Base-by-base conservation (phyloP, 2,888 invertebrate species). In the Stenoptilia bipunctidactyla region DNA sequence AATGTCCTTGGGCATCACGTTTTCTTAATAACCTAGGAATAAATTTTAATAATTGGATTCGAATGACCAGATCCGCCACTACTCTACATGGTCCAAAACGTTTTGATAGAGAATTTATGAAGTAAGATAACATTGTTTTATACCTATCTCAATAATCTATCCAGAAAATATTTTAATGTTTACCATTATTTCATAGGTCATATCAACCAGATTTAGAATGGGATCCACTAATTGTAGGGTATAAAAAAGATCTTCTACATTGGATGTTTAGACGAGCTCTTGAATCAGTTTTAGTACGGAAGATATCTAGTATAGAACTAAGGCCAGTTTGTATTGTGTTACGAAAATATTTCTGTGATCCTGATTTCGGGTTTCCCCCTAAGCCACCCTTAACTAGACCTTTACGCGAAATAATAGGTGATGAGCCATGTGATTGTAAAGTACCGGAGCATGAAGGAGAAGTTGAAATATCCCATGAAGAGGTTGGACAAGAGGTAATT, bases 261-360 rank as follows among this genome's bases (percentile, higher is more conserved):
- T 79, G 79, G 79, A 82, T 83, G 82, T 80, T 83, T 38, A 58
- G 73, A 40, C 62, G 70, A 53, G 75, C 82, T 0, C 53, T 83
- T 0, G 69, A 77, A 36, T 58, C 65, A 0, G 40, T 61, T 1
- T 50, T 83, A 0, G 39, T 36, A 0, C 76, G 63, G 42, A 58
- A 50, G n/a, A 48, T 82, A 0, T 15, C 34, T 1, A 15, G 43
- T 0, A 0, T 34, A 0, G 82, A 82, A 2, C 67, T 45, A 37
- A 46, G 44, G 1, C 34, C 51, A 0, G 64, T 62, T 0, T 66
- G 66, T 41, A 12, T 30, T 1, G 55, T 70, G 0, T 44, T 82
- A 0, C 63, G 79, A 39, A 56, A 56, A 15, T 66, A 58, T 38
- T 66, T 83, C 2, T 54, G 58, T 13, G 80, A 80, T 40, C 82